Base-by-base conservation (phyloP, 2,888 invertebrate genomes). In the Clostera curtula region DNA sequence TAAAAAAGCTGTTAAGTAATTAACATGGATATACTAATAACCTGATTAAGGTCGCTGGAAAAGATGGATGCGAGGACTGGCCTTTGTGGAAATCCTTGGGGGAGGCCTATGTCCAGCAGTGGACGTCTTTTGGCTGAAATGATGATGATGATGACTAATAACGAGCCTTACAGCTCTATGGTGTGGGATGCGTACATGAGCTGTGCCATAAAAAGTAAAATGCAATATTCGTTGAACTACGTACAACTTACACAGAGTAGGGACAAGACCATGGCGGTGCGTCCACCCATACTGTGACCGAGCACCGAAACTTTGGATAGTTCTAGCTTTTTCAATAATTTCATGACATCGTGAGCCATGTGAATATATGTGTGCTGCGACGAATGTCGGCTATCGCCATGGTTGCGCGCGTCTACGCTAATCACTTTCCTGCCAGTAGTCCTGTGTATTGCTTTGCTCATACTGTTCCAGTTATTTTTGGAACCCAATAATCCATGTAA, bases 271-370 rank as follows among this genome's bases (percentile, higher is more conserved):
- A 97, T 97, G 52, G 92, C 91, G 4, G 93, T 88, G 36, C 95
- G 89, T n/a, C 97, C 98, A 10, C 97, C 97, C 96, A 98, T 96
- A 46, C 96, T 96, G 68, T 98, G 97, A 0, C 97, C 97, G 51
- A 98, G 68, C 9, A 95, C 56, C 3, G 89, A 82, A 1, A 89
- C 88, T 62, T 89, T 89, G 0, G 85, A 61, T 21, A 94, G 77
- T 9, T 86, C 77, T 21, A 90, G 65, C 40, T 89, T 87, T 43
- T 88, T 83, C 34, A 93, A 70, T 19, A 95, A 80, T 19, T 85
- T 74, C 70, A 83, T 79, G 5, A 83, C 66, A 37, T 83, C 83
- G 31, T 82, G 76, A 0, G 92, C 90, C 89, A 98, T 90, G 34
- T 89, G 87, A 8, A 85, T 68, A 58, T 96, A 97, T 0, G 88